phyloP scores from a whole-genome alignment of 2,888 invertebrate genomes.

The Axea sp. region DNA sequence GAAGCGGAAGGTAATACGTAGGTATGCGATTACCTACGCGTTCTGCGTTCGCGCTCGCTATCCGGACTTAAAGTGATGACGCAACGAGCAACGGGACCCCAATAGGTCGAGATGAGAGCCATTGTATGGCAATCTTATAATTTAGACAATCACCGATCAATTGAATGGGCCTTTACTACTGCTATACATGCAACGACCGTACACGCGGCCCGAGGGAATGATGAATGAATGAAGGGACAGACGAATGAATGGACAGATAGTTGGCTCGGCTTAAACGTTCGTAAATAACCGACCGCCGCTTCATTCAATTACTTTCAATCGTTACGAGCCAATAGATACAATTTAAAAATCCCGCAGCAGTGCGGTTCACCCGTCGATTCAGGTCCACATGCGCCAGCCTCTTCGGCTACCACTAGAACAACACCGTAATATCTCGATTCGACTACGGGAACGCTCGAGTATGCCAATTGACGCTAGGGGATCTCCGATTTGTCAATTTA shows the following conservation, averaged over 20 bases:
- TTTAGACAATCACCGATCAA: constrained; percentile 80
- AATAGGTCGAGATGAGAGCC: constrained; percentile 80
- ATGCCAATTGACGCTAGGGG: constrained; percentile 36
- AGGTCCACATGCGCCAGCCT: constrained; percentile 22
- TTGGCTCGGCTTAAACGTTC: constrained; percentile 79
- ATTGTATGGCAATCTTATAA: constrained; percentile 80
- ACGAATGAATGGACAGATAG: constrained; percentile 80
- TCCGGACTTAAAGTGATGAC: constrained; percentile 78
- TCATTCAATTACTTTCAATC: constrained; percentile 80
- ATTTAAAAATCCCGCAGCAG: constrained; percentile 75
- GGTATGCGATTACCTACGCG: constrained; percentile 65
- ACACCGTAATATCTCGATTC: constrained; percentile 8
- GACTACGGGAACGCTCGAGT: constrained; percentile 12
- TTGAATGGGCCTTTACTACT: constrained; percentile 80
- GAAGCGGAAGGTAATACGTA: constrained; percentile 33
- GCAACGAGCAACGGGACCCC: constrained; percentile 78
- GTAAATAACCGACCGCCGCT: constrained; percentile 79
- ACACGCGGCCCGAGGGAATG: constrained; percentile 77
- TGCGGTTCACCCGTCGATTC: constrained; percentile 50
- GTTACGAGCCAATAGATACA: constrained; percentile 79
- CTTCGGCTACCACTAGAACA: constrained; percentile 36
- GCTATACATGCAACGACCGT: constrained; percentile 78
- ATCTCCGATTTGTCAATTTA: constrained; percentile 43
- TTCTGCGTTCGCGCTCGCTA: constrained; percentile 73
- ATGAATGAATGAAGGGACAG: constrained; percentile 80